phyloP scores from a whole-genome alignment of 2,888 invertebrate species.

The Pantelozetes paolii region DNA sequence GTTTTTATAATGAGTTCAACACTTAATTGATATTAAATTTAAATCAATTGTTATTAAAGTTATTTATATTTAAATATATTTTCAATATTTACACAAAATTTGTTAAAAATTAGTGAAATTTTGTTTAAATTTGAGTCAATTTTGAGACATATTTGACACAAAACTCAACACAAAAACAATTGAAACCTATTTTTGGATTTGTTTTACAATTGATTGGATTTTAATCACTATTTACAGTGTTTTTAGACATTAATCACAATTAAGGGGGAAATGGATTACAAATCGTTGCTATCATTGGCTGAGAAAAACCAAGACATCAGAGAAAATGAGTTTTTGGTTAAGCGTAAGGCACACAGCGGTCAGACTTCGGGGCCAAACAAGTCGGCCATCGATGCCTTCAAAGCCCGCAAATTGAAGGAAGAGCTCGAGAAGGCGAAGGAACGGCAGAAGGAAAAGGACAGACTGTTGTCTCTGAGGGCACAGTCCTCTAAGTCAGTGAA shows the following conservation, averaged over 20 bases:
- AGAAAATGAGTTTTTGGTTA: neutral
- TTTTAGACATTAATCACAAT: too few species aligned
- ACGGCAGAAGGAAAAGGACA: conserved; percentile 42
- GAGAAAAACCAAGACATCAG: neutral
- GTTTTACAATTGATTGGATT: neutral
- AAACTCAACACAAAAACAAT: too few species aligned
- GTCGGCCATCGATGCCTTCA: conserved; percentile 33
- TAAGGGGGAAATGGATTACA: conserved; percentile 19
- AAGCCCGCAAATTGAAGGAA: conserved; percentile 34
- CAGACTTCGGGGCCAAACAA: conserved; percentile 25
- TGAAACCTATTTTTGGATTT: neutral
- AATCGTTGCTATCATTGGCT: conserved; percentile 25
- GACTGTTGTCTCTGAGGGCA: conserved; percentile 43
- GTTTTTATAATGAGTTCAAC: too few species aligned
- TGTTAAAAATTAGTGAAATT: too few species aligned
- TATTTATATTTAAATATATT: too few species aligned
- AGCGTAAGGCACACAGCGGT: neutral
- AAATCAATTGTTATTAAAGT: too few species aligned
- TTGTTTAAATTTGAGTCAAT: neutral
- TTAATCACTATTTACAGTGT: neutral
- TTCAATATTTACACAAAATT: too few species aligned
- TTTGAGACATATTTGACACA: neutral
- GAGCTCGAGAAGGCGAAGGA: conserved; percentile 37
- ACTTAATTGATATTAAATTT: too few species aligned
- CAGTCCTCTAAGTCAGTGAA: conserved; percentile 46